Evolutionary conservation across 2,113 vertebrate species (phyloP), one percentile per base, ranked within the genome.

Genomic region (Pheucticus melanocephalus): DNA sequence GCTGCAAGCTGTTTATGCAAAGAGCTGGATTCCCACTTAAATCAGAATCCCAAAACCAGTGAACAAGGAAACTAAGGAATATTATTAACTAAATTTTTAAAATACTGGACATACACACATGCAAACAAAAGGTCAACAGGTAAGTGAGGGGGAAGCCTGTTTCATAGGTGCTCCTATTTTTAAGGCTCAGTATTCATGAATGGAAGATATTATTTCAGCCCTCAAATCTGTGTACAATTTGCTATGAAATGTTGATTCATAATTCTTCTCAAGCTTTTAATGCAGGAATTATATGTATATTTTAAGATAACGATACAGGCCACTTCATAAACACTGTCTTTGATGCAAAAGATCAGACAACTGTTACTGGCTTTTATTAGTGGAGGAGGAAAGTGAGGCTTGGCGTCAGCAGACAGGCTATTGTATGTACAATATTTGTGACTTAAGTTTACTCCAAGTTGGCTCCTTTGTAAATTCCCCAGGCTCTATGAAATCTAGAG

Each of bases 291-390:
- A 87, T 92, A 90, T 5, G 56, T 69, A 68, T 44, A 59, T 94
- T 89, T 93, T 91, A 88, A 95, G 95, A 96, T 85, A 92, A 91
- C 65, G 12, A 90, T 89, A 82, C 76, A 95, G 96, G 91, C 68
- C 66, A 75, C 73, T 92, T 92, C 90, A 83, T 96, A 97, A 97
- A 98, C 97, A 88, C 90, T 78, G 92, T 93, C 97, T 98, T 97
- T 97, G 98, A 98, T 97, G 96, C 94, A 95, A 96, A 96, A 23
- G 76, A 95, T 97, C 96, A 95, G 97, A 93, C 92, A 91, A 90
- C 91, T 96, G 68, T 69, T 96, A 93, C 90, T 93, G 92, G 82
- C 81, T 96, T 98, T 98, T 97, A 97, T 97, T 82, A 96, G 94
- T 11, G 2, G 86, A 76, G 82, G 87, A 97, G 87, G 77, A 94